phyloP scores from a whole-genome alignment of 2,113 vertebrate species.

The Picathartes gymnocephalus region DNA sequence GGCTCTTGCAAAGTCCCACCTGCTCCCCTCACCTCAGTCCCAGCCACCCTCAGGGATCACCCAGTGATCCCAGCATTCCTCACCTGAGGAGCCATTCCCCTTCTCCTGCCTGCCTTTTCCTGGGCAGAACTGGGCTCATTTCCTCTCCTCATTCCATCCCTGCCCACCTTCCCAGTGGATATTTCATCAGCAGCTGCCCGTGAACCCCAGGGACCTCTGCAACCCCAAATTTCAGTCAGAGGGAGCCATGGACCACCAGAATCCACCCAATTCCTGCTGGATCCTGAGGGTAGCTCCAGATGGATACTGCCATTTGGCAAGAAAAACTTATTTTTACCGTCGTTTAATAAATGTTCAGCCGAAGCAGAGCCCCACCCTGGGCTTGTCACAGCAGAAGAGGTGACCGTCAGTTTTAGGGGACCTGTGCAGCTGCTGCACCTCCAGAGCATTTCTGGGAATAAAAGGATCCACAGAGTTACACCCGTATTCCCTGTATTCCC shows the following conservation, averaged over 20 bases:
- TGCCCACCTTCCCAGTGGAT: not conserved
- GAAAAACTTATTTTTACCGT: accelerated
- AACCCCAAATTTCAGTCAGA: not conserved
- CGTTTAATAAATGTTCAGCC: not conserved
- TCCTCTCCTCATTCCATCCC: not conserved
- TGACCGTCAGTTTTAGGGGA: not conserved
- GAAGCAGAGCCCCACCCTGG: not conserved
- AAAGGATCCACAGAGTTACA: not conserved
- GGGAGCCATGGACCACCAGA: not conserved
- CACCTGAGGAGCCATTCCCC: not conserved
- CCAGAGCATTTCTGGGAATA: not conserved
- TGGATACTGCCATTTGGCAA: not conserved
- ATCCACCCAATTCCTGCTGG: not conserved
- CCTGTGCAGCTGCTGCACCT: not conserved
- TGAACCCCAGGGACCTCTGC: not conserved
- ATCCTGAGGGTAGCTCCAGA: not conserved
- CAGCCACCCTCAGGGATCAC: not conserved
- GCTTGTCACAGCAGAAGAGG: not conserved
- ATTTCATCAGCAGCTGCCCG: not conserved
- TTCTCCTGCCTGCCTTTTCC: not conserved
- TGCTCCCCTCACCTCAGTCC: not conserved
- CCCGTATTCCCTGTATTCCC: not conserved
- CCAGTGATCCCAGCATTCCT: not conserved
- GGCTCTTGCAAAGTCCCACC: too few species aligned
- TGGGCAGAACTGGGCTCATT: not conserved